Percentiles rank a stretch among this genome's conserved stretches.
phyloP scores from a whole-genome alignment of 2,888 invertebrate genomes.

The Dryadula phaetusa region DNA sequence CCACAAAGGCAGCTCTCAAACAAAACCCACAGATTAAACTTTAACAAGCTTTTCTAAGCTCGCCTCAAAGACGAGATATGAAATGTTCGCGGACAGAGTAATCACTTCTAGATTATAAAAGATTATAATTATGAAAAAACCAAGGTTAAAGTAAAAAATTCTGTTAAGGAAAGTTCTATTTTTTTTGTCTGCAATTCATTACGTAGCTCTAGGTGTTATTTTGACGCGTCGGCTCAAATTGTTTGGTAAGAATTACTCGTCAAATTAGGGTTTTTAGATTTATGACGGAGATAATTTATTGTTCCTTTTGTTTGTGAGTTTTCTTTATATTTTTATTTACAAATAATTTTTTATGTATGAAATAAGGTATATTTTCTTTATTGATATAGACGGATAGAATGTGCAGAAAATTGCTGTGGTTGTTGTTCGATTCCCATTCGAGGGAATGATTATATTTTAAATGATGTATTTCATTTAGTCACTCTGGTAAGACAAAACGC shows the following conservation, averaged over 20 bases:
- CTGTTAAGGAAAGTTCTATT: conserved; percentile 23
- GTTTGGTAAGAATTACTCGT: neutral
- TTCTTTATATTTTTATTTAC: too few species aligned
- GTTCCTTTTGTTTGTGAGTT: too few species aligned
- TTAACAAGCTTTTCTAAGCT: conserved; percentile 10
- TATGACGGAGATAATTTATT: neutral
- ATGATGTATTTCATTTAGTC: too few species aligned
- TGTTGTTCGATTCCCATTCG: too few species aligned
- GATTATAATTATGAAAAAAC: conserved; percentile 14
- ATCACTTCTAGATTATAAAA: conserved; percentile 27
- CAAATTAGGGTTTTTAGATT: neutral
- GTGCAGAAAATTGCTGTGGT: too few species aligned
- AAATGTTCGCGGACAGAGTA: conserved; percentile 22
- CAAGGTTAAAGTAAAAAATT: conserved; percentile 9
- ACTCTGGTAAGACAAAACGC: too few species aligned
- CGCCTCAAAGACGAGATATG: conserved; percentile 26
- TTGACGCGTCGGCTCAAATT: neutral
- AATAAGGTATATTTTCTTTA: too few species aligned
- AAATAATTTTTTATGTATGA: too few species aligned
- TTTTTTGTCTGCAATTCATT: conserved; percentile 22
- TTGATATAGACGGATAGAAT: too few species aligned
- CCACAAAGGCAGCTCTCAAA: neutral
- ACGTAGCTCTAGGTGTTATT: neutral
- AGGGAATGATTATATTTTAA: too few species aligned
- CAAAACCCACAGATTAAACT: conserved; percentile 3